phyloP scores from a whole-genome alignment of 1,140 invertebrate genomes.

The Pseudomyrmex cubaensis region DNA sequence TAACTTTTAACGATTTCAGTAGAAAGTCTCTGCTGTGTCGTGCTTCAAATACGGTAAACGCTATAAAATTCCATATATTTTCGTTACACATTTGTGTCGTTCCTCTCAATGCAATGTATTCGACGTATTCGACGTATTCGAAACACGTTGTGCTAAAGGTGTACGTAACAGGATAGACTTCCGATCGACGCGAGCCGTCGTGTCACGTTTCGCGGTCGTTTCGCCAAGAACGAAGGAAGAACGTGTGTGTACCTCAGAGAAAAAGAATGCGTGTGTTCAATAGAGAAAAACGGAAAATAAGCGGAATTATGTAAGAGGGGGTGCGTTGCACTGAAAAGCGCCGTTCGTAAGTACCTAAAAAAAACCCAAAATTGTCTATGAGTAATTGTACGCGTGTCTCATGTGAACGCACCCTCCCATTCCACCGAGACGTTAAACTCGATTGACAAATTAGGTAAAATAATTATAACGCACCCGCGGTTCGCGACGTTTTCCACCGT shows the following conservation, averaged over 20 bases:
- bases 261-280: conserved; percentile 78
- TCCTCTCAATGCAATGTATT: too few species aligned
- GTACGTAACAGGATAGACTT: not conserved
- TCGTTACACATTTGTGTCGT: too few species aligned
- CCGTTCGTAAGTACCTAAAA: not conserved
- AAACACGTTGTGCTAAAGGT: not conserved
- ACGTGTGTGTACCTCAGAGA: conserved; percentile 69
- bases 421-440: conserved; percentile 71
- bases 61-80: not conserved
- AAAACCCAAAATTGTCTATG: not conserved
- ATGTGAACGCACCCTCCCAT: conserved; percentile 70
- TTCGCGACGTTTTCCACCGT: conserved; percentile 41
- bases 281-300: conserved; percentile 67
- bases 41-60: not conserved
- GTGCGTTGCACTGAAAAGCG: conserved; percentile 21
- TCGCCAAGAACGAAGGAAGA: not conserved
- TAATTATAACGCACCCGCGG: conserved; percentile 73
- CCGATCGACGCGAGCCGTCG: not conserved
- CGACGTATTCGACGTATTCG: too few species aligned
- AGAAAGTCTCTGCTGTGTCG: not conserved
- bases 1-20: not conserved
- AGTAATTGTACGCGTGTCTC: conserved; percentile 44
- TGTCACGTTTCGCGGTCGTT: conserved; percentile 15
- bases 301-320: conserved; percentile 26
- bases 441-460: conserved; percentile 75